Evolutionary conservation across 2,888 invertebrate genomes (phyloP).

Genomic region (Machimus rusticus): DNA sequence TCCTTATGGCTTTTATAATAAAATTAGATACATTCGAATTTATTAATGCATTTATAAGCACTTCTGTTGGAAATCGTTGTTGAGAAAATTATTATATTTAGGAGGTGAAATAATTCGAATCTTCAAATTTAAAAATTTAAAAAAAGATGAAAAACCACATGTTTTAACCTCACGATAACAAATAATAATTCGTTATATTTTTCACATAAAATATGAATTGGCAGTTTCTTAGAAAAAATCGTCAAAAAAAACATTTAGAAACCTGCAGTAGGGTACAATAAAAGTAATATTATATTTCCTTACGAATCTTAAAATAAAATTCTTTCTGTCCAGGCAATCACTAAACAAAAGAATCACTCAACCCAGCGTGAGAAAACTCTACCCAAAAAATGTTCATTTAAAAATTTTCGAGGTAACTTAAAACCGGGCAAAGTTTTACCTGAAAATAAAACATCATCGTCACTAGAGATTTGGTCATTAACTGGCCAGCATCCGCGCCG

Average conservation of each 20-base stretch:
- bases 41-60: too few species aligned
- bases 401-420: conserved; percentile 39
- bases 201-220: background rate
- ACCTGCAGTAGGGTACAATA: background rate
- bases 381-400: background rate
- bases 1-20: too few species aligned
- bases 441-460: background rate
- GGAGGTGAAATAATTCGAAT: too few species aligned
- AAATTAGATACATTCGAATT: too few species aligned
- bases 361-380: conserved; percentile 13
- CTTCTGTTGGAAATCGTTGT: too few species aligned
- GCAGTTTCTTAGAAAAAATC: background rate
- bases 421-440: conserved; percentile 42
- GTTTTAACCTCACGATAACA: too few species aligned
- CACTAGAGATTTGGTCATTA: conserved; percentile 5
- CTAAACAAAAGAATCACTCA: conserved; percentile 39
- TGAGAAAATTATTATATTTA: too few species aligned
- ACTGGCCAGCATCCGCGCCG: background rate
- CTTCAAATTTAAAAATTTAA: too few species aligned
- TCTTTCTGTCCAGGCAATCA: background rate
- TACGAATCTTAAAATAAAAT: background rate
- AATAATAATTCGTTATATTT: too few species aligned
- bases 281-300: conserved; percentile 18
- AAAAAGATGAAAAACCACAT: too few species aligned
- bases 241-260: background rate